These are phyloP conservation scores for Chrysolina haemoptera DNA, from an alignment of 2,888 invertebrate genomes.

Conservation along the genomic window DNA sequence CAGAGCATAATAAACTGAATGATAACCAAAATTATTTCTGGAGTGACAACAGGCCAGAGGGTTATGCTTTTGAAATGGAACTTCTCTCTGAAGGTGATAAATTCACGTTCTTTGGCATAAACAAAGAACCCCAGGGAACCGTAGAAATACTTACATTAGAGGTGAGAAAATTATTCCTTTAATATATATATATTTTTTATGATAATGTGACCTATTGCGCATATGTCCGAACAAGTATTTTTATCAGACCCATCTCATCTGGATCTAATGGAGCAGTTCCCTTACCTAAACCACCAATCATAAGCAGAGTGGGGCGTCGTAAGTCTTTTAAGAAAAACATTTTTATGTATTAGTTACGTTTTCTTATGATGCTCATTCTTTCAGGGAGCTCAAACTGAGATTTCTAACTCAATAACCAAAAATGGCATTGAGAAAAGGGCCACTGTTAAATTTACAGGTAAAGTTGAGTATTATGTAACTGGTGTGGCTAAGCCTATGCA, in stretches of 20 bases:
- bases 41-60: constrained; percentile 83
- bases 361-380: constrained; percentile 67
- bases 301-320: constrained; percentile 61
- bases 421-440: constrained; percentile 75
- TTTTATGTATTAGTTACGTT: constrained; percentile 42
- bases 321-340: constrained; percentile 63
- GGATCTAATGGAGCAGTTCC: constrained; percentile 44
- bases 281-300: constrained; percentile 45
- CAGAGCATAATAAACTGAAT: constrained; percentile 75
- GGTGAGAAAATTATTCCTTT: constrained; percentile 68
- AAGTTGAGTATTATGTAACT: constrained; percentile 80
- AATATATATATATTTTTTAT: constrained; percentile 34
- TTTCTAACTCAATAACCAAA: constrained; percentile 65
- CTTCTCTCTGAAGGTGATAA: constrained; percentile 79
- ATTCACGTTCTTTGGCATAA: constrained; percentile 80
- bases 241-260: constrained; percentile 52
- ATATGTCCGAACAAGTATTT: constrained; percentile 46
- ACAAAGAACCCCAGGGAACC: constrained; percentile 78
- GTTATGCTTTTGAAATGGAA: constrained; percentile 81
- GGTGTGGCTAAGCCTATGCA: constrained; percentile 75
- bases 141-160: constrained; percentile 78
- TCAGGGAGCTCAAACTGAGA: constrained; percentile 72
- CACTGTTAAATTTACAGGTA: constrained; percentile 76
- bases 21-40: constrained; percentile 83
- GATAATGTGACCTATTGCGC: constrained; percentile 45